A percentile compares a stretch with the other conserved stretches of the same genome.
phyloP scores from a whole-genome alignment of 2,888 invertebrate species.

The Peribatodes rhomboidaria region DNA sequence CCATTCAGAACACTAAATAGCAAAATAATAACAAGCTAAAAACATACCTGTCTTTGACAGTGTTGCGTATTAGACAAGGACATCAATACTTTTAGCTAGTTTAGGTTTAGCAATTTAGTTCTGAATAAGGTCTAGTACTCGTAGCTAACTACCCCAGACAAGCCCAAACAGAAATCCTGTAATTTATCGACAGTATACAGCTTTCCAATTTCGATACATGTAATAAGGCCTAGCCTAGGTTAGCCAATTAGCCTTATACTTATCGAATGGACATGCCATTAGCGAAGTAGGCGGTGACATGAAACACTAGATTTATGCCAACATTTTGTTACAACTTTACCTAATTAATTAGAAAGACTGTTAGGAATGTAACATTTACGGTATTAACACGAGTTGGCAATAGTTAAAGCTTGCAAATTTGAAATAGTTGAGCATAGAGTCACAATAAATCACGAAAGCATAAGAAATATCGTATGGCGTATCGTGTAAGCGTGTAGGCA shows the following conservation, averaged over 20 bases:
- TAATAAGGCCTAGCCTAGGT: slow-evolving; percentile 40
- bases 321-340: slow-evolving; percentile 10
- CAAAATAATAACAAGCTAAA: too few relatives aligned
- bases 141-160: background rate
- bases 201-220: slow-evolving; percentile 36
- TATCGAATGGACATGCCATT: slow-evolving; percentile 40
- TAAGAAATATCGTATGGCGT: too few relatives aligned
- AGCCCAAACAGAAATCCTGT: slow-evolving; percentile 27
- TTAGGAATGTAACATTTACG: slow-evolving; percentile 18
- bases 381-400: background rate
- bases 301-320: slow-evolving; percentile 37
- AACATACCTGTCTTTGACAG: too few relatives aligned
- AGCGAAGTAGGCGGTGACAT: slow-evolving; percentile 28
- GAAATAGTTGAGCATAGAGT: background rate
- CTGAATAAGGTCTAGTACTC: background rate
- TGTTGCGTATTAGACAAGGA: too few relatives aligned
- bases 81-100: too few relatives aligned
- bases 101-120: background rate
- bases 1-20: too few relatives aligned
- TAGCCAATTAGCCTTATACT: slow-evolving; percentile 43
- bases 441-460: background rate
- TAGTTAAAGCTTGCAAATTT: slow-evolving; percentile 21
- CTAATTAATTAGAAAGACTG: slow-evolving; percentile 29
- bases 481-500: too few relatives aligned
- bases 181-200: slow-evolving; percentile 26